A percentile compares a stretch with the other conserved stretches of the same genome.
phyloP scores from a whole-genome alignment of 35 echinoderm and acorn worm species.

The Patiria miniata region DNA sequence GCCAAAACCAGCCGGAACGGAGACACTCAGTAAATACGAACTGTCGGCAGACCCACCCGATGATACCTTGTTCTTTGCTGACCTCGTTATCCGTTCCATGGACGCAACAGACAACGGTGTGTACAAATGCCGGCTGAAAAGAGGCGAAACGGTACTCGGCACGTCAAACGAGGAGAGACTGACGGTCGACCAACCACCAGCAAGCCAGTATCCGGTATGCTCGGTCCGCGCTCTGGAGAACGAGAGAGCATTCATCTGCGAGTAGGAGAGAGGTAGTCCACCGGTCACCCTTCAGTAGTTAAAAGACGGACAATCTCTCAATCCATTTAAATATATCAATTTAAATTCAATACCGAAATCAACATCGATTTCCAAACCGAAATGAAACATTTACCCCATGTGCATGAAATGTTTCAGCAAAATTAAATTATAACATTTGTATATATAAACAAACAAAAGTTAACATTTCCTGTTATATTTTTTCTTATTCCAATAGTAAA shows the following conservation, averaged over 20 bases:
- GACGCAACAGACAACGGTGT: not conserved
- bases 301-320: not conserved
- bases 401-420: too few relatives aligned
- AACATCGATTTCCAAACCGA: too few relatives aligned
- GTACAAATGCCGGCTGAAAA: not conserved
- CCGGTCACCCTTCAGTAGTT: not conserved
- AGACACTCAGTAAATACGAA: not conserved
- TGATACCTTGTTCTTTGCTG: not conserved
- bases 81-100: not conserved
- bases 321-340: too few relatives aligned
- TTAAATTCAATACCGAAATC: too few relatives aligned
- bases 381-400: too few relatives aligned
- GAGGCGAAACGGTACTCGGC: not conserved
- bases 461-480: too few relatives aligned
- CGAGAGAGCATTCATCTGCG: not conserved
- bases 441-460: too few relatives aligned
- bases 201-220: not conserved
- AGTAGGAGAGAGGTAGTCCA: conserved; percentile 13
- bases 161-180: not conserved
- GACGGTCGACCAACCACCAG: not conserved
- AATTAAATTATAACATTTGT: too few relatives aligned
- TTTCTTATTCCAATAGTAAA: too few relatives aligned
- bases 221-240: not conserved
- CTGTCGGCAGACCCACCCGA: not conserved
- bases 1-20: not conserved